Conservation (phyloP, 37 sponge, comb jelly and placozoan genomes). For the Halichondria panicea region DNA sequence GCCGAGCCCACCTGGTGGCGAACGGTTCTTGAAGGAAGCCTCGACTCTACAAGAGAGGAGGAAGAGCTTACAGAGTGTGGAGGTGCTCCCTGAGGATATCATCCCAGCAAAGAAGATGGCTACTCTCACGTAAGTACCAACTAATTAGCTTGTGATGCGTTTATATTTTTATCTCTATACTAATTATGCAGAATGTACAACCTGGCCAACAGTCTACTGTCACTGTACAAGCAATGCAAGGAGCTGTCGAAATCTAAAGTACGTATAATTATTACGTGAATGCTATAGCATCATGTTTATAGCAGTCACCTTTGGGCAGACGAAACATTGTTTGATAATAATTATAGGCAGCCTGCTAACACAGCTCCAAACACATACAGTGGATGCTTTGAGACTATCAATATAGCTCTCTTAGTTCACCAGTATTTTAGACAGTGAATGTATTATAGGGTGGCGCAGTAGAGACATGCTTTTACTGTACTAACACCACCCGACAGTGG, state of each 20-base stretch:
- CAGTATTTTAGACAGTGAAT: too few species aligned
- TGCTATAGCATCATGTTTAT: too few species aligned
- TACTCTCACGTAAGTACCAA: slow-evolving; percentile 20
- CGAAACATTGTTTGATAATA: too few species aligned
- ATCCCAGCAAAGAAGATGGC: slow-evolving; percentile 26
- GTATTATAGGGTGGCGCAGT: too few species aligned
- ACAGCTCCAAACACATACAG: too few species aligned
- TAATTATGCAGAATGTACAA: slow-evolving; percentile 13
- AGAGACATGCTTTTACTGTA: too few species aligned
- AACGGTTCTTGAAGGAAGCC: slow-evolving; percentile 34
- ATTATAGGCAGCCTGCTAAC: too few species aligned
- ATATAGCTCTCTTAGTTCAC: too few species aligned
- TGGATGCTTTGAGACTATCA: too few species aligned
- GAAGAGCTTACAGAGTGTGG: slow-evolving; percentile 12
- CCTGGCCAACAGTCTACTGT: slow-evolving; percentile 30
- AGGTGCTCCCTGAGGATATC: slow-evolving; percentile 23
- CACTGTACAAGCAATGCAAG: slow-evolving; percentile 47
- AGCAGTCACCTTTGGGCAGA: too few species aligned
- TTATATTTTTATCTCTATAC: background rate
- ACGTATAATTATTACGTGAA: too few species aligned
- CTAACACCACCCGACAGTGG: too few species aligned
- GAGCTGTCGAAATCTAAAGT: slow-evolving; percentile 23
- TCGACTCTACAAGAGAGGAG: slow-evolving; percentile 14
- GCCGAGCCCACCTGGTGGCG: slow-evolving; percentile 14
- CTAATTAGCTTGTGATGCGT: background rate